Conservation (phyloP, 2,113 vertebrate genomes). For the Burhinus bistriatus region DNA sequence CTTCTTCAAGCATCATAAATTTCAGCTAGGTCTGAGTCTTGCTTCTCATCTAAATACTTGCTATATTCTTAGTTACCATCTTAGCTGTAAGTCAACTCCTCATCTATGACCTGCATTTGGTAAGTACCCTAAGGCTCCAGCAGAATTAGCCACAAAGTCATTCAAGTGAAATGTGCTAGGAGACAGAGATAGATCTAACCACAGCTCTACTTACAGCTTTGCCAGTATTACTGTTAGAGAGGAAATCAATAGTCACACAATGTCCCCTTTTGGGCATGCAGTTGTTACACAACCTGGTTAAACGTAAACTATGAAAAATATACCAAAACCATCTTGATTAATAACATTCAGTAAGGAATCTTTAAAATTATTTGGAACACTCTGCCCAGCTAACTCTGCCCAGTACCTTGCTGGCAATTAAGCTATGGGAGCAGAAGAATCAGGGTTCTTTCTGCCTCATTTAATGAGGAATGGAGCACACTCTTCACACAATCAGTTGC, state of each 20-base stretch:
- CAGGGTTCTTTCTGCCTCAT: not conserved
- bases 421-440: not conserved
- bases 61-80: conserved; percentile 38
- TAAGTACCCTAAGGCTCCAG: conserved; percentile 39
- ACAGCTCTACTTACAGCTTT: conserved; percentile 43
- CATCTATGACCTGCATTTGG: not conserved
- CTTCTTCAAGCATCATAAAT: not conserved
- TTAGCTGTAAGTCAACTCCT: conserved; percentile 18
- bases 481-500: not conserved
- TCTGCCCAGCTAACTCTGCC: not conserved
- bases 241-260: not conserved
- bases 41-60: conserved; percentile 27
- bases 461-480: not conserved
- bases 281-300: not conserved
- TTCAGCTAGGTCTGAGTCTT: not conserved
- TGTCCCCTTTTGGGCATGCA: not conserved
- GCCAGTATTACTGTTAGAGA: not conserved
- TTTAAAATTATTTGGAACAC: not conserved
- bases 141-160: conserved; percentile 65
- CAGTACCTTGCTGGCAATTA: not conserved
- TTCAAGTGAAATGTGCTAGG: conserved; percentile 39
- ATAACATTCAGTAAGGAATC: not conserved
- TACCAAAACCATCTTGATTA: not conserved
- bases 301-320: not conserved
- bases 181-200: conserved; percentile 50